A percentile compares a stretch with the other conserved stretches of the same genome.
These are phyloP conservation scores for Tetranychus truncatus DNA, from an alignment of 2,888 invertebrate species.

Conservation along the genomic window DNA sequence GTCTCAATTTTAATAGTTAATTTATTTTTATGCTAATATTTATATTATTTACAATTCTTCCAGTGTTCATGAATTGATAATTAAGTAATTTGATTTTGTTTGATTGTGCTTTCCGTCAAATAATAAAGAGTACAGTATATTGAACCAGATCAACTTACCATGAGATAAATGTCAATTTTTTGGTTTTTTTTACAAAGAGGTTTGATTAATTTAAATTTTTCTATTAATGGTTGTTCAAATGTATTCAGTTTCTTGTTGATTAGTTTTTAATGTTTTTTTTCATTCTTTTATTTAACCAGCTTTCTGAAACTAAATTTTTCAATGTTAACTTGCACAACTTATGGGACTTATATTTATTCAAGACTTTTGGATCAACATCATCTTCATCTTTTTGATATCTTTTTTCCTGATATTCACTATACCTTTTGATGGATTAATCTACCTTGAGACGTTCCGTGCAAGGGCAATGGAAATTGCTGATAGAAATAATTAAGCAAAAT, in stretches of 20 bases:
- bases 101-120: no score
- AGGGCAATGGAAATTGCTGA: background rate
- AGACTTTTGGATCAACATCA: background rate
- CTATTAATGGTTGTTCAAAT: background rate
- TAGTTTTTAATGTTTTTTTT: background rate
- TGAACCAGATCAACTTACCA: no score
- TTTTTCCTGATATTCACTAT: background rate
- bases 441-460: background rate
- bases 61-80: no score
- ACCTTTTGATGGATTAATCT: background rate
- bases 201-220: background rate
- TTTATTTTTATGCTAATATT: no score
- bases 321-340: background rate
- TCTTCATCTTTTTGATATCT: background rate
- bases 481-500: background rate
- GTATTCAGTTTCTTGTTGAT: background rate
- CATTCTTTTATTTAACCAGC: background rate
- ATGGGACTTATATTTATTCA: background rate
- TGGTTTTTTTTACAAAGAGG: no score
- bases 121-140: no score
- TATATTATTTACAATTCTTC: no score
- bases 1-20: no score
- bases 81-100: no score
- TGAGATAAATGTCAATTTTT: no score
- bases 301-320: background rate